These are phyloP conservation scores for Phalacrocorax pelagicus DNA, from an alignment of 2,113 vertebrate genomes.

Conservation along the genomic window DNA sequence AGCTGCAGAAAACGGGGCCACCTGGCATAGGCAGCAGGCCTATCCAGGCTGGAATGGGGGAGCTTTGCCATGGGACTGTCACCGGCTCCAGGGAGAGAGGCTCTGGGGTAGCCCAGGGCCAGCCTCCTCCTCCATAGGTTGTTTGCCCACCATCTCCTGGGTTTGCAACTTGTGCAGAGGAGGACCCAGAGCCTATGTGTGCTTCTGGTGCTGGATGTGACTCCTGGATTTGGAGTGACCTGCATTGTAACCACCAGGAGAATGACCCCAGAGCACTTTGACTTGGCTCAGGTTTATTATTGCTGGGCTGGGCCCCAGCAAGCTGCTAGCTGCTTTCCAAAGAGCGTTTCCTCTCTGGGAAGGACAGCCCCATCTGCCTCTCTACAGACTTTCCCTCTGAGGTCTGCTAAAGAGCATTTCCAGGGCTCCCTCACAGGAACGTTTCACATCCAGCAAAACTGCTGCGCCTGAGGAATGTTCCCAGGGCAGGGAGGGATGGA, in stretches of 20 bases:
- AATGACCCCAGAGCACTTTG: not conserved
- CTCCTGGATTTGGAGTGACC: not conserved
- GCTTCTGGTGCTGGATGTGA: not conserved
- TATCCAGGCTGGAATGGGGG: no score
- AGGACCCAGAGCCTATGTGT: not conserved
- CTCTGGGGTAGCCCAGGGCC: not conserved
- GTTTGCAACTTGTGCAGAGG: not conserved
- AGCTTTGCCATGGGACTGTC: not conserved
- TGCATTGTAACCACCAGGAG: not conserved
- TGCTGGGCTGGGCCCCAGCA: not conserved
- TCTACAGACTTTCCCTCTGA: not conserved
- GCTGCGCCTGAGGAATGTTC: rapidly evolving
- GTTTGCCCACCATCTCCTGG: not conserved
- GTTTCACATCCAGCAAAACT: not conserved
- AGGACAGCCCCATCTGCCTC: not conserved
- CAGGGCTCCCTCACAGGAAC: not conserved
- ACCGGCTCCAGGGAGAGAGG: not conserved
- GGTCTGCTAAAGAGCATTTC: not conserved
- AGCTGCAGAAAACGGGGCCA: not conserved
- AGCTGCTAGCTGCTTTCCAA: not conserved
- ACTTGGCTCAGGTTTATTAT: not conserved
- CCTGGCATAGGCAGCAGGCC: not conserved
- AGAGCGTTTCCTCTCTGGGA: not conserved
- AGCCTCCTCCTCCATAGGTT: rapidly evolving
- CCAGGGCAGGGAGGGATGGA: not conserved